Conservation (phyloP, 1,140 invertebrate species). For the Meloidogyne hapla region DNA sequence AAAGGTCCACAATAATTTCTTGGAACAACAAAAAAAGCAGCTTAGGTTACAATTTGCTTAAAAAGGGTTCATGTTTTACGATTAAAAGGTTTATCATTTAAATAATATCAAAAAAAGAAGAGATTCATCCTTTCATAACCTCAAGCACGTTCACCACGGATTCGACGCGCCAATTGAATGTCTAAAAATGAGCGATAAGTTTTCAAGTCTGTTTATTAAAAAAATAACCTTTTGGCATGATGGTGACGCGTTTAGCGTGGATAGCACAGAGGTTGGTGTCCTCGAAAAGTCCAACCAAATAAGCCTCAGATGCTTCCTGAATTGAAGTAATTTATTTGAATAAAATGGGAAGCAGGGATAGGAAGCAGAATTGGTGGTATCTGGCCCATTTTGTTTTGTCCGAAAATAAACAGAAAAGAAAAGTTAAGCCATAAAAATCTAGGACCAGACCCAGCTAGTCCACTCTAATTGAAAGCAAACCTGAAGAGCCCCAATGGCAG, state of each 20-base stretch:
- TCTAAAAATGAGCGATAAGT: background rate
- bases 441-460: too few relatives aligned
- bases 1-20: too few relatives aligned
- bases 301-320: slow-evolving; percentile 81
- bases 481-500: slow-evolving; percentile 70
- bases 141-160: slow-evolving; percentile 29
- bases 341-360: too few relatives aligned
- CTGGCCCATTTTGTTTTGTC: too few relatives aligned
- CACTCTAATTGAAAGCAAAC: background rate
- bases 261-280: slow-evolving; percentile 90
- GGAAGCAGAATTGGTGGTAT: too few relatives aligned
- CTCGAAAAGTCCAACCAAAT: slow-evolving; percentile 82
- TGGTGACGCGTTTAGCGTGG: slow-evolving; percentile 88
- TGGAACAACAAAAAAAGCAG: too few relatives aligned
- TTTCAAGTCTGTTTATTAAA: background rate
- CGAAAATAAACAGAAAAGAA: too few relatives aligned
- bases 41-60: too few relatives aligned
- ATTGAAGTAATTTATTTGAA: too few relatives aligned
- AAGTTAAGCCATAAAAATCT: too few relatives aligned
- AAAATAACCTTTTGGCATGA: slow-evolving; percentile 77
- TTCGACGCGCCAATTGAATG: slow-evolving; percentile 28
- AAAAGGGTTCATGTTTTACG: background rate
- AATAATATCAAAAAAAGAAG: background rate
- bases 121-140: background rate
- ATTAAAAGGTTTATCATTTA: too few relatives aligned